These are phyloP conservation scores for Brachypteracias leptosomus DNA, from an alignment of 2,113 vertebrate species.

Conservation along the genomic window DNA sequence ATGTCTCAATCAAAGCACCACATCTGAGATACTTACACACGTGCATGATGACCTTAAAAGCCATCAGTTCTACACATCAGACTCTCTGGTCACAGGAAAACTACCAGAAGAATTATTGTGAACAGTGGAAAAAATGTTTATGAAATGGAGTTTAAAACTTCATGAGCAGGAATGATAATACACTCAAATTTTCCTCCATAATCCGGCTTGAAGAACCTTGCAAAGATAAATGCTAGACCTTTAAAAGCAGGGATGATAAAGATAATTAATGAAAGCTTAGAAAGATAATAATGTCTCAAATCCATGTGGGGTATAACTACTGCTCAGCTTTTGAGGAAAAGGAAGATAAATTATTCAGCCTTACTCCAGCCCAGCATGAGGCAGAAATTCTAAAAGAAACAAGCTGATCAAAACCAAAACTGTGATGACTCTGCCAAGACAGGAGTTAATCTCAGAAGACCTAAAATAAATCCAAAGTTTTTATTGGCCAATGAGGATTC, in stretches of 20 bases:
- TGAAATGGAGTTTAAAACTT: conserved; percentile 28
- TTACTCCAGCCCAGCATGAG: conserved; percentile 42
- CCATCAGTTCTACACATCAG: neutral
- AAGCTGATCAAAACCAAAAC: conserved; percentile 61
- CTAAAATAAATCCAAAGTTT: conserved; percentile 21
- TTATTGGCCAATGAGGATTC: neutral
- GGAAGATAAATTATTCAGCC: conserved; percentile 58
- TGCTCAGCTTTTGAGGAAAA: conserved; percentile 59
- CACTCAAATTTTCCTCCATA: neutral
- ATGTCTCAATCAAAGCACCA: neutral
- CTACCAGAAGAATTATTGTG: neutral
- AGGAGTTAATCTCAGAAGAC: conserved; percentile 11
- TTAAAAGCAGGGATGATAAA: conserved; percentile 59
- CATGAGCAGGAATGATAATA: neutral
- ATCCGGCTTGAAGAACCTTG: conserved; percentile 37
- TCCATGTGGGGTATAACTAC: conserved; percentile 36
- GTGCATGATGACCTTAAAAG: neutral
- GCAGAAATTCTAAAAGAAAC: conserved; percentile 54
- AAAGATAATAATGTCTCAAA: conserved; percentile 56
- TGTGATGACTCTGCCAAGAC: conserved; percentile 28
- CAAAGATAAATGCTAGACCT: conserved; percentile 49
- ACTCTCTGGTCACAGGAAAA: neutral
- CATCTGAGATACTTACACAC: neutral
- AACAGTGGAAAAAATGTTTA: conserved; percentile 1
- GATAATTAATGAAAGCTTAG: conserved; percentile 58